Evolutionary conservation across 1,140 invertebrate species (phyloP), one percentile per base, ranked within the genome.

Genomic region (Aradophagus sp.): DNA sequence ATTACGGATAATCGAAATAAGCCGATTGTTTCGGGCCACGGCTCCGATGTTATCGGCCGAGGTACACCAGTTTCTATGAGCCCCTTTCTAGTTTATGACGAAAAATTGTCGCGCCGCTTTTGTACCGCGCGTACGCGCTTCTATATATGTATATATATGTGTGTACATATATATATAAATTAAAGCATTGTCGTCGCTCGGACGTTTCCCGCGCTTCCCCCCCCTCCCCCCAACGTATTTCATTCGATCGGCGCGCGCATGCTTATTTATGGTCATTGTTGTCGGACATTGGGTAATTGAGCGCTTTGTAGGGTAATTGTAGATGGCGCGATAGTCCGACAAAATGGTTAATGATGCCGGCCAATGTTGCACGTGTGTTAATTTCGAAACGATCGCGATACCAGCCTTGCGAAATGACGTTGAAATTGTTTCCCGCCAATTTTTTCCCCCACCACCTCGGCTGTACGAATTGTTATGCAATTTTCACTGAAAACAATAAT

Each of bases 1-100:
- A 41, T 58, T 58, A 58, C 65, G 65, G 65, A 59, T 68, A 59
- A 68, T 59, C 65, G 47, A 59, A 68, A 68, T 67, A 50, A 47
- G 53, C 48, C 41, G 65, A 68, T 59, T 68, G 65, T 68, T 45
- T 59, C 14, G 4, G 48, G 53, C 52, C 58, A 39, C 63, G 63
- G 56, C 53, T 11, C 1, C 35, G 53, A 58, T 67, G 32, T 58
- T 67, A 67, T 67, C 63, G 38, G 5, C 26, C 16, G 31, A 2
- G 35, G 23, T 41, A 56, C 44, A 48, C 42, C 48, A 66, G 56
- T 66, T 66, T 66, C 36, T 66, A 50, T 56, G 4, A 44, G 4
- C 32, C 52, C 16, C 52, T 66, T 44, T 42, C 8, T 53, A 27
- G 14, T 50, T 67, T 68, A 68, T 68, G 65, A 68, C 65, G 65